A percentile compares a stretch with the other conserved stretches of the same genome.
Evolutionary conservation across 92 coral and sea anemone genomes (phyloP).

Genomic region (Pocillopora grandis): DNA sequence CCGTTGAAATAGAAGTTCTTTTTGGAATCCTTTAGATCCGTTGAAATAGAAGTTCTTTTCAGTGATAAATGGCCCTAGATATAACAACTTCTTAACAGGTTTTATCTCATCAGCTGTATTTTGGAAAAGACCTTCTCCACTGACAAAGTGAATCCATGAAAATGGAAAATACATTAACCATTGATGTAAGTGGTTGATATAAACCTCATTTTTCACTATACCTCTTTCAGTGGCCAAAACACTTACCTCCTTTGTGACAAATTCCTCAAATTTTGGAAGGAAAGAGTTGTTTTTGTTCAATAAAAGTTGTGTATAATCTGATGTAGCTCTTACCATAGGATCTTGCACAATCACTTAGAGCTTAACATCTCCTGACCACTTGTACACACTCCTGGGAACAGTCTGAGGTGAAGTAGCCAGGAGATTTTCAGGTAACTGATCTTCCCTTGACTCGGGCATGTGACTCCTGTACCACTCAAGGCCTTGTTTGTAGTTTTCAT

Average conservation of each 20-base stretch:
- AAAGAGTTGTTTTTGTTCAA: conserved; percentile 44
- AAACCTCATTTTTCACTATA: conserved; percentile 76
- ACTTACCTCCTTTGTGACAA: conserved; percentile 62
- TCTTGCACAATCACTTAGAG: conserved; percentile 89
- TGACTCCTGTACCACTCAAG: conserved; percentile 80
- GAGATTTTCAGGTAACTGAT: conserved; percentile 82
- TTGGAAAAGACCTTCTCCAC: conserved; percentile 79
- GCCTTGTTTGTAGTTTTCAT: conserved; percentile 73
- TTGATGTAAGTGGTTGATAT: conserved; percentile 55
- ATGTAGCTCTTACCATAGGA: conserved; percentile 85
- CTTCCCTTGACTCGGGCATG: conserved; percentile 68
- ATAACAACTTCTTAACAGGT: conserved; percentile 71
- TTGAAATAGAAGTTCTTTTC: conserved; percentile 75
- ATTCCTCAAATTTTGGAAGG: conserved; percentile 71
- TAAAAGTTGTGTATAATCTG: conserved; percentile 85
- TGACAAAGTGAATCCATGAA: conserved; percentile 81
- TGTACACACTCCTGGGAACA: conserved; percentile 68
- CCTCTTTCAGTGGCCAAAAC: conserved; percentile 63
- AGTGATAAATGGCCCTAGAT: conserved; percentile 62
- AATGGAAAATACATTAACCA: conserved; percentile 82
- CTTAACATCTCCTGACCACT: conserved; percentile 75
- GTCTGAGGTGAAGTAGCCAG: conserved; percentile 80
- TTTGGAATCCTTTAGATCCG: conserved; percentile 75
- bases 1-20: conserved; percentile 73
- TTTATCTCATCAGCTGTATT: conserved; percentile 79